These are phyloP conservation scores for Temnothorax rugatulus DNA, from an alignment of 2,888 invertebrate species.

Conservation along the genomic window DNA sequence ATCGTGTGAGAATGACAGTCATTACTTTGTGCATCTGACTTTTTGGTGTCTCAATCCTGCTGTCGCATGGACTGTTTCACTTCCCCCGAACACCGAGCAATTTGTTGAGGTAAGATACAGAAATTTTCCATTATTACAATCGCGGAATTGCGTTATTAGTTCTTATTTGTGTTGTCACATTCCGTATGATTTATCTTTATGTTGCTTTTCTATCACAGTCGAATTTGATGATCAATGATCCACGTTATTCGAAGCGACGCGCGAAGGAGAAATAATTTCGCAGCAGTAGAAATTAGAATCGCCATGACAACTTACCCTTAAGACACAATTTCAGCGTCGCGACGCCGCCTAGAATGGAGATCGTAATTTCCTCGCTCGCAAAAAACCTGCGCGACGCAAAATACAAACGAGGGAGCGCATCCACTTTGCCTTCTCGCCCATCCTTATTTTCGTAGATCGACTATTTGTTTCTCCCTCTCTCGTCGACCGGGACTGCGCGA, in stretches of 20 bases:
- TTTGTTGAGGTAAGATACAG: neutral
- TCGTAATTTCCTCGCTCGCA: slow-evolving; percentile 27
- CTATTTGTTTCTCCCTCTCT: slow-evolving; percentile 13
- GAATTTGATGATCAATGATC: neutral
- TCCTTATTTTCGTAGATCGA: slow-evolving; percentile 15
- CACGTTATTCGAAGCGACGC: neutral
- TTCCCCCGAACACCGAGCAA: neutral
- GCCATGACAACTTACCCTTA: neutral
- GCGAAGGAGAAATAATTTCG: neutral
- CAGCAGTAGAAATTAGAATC: neutral
- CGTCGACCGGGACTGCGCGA: neutral
- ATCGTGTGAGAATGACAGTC: neutral
- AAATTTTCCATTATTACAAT: neutral
- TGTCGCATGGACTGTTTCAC: neutral
- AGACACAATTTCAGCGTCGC: slow-evolving; percentile 24
- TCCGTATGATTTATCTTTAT: neutral
- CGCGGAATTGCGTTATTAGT: neutral
- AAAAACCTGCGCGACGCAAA: slow-evolving; percentile 22
- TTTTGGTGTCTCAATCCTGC: neutral
- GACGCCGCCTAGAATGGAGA: neutral
- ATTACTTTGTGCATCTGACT: neutral
- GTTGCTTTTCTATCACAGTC: neutral
- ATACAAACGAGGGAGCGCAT: slow-evolving; percentile 32
- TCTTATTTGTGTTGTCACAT: neutral
- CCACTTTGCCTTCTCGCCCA: neutral